phyloP scores from a whole-genome alignment of 2,797 vertebrate genomes.

The Propithecus perrieri region DNA sequence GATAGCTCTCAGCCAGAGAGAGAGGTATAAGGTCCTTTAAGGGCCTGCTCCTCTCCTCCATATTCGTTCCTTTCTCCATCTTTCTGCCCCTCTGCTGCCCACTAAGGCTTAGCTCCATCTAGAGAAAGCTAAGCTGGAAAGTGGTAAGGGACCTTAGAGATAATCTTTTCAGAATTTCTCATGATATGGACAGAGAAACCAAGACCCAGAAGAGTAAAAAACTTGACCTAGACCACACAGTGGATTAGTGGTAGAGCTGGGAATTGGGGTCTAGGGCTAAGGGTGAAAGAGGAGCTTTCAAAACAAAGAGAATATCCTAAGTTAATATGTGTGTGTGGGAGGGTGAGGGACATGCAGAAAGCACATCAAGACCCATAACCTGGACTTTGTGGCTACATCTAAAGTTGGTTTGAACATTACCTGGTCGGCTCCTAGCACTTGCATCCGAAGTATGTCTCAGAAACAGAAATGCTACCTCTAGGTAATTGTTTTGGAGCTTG shows the following conservation, averaged over 20 bases:
- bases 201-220: constrained; percentile 5
- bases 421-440: background rate
- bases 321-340: background rate
- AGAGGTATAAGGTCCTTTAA: background rate
- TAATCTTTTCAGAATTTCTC: constrained; percentile 11
- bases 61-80: background rate
- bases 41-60: background rate
- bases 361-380: background rate
- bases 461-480: constrained; percentile 6
- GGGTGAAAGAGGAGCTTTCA: background rate
- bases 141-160: background rate
- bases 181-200: background rate
- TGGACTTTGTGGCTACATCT: background rate
- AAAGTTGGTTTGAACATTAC: background rate
- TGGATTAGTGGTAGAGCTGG: background rate
- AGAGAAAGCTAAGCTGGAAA: background rate
- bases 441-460: constrained; percentile 1
- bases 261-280: background rate
- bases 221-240: background rate
- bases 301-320: constrained; percentile 45
- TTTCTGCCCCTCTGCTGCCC: background rate
- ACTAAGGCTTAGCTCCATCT: background rate
- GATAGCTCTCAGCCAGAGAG: background rate
- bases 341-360: background rate
- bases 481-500: constrained; percentile 17